Evolutionary conservation across 2,888 invertebrate genomes (phyloP), one percentile per base, ranked within the genome.

Genomic region (Drosophila ezoana): DNA sequence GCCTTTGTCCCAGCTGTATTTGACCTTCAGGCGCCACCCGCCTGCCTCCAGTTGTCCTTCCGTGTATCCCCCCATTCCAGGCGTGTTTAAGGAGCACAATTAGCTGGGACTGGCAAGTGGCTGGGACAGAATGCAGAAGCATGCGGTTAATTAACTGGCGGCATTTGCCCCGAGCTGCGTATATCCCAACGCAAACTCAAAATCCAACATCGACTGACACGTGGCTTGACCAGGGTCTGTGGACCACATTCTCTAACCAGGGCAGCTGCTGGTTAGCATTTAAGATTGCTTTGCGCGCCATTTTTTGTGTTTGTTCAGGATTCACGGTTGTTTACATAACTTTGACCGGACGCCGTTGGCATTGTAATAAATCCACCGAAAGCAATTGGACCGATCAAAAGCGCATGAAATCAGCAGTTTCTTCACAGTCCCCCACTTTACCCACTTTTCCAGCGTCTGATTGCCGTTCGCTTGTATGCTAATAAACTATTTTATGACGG

Each of bases 401-500:
- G 40, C 23, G 3, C 40, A 48, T 49, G 51, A 11, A 52, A 71
- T 60, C 54, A 56, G 72, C 66, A 65, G 18, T 28, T 65, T 45
- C 52, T 14, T 20, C 37, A 10, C n/a, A 53, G 18, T 10, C 33
- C 13, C 43, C 8, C 47, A 20, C 33, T 11, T 8, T 20, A 10
- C 20, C 18, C 18, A 13, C 3, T 23, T 23, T 8, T 13, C n/a
- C 10, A 52, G 6, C 37, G 10, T 10, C 20, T 28, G 11, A 44
- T 51, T 48, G 28, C 37, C 14, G 45, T 44, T 38, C 61, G n/a
- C 38, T 64, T 43, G 61, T 60, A 72, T 75, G 84, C 69, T 89
- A 88, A 84, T 87, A 87, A 84, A 84, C 57, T 51, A 67, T 81
- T 89, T 83, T 84, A 87, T 87, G 75, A 35, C 68, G 67, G 84